Conservation (phyloP, 2,888 invertebrate species). For the Euplexia lucipara region DNA sequence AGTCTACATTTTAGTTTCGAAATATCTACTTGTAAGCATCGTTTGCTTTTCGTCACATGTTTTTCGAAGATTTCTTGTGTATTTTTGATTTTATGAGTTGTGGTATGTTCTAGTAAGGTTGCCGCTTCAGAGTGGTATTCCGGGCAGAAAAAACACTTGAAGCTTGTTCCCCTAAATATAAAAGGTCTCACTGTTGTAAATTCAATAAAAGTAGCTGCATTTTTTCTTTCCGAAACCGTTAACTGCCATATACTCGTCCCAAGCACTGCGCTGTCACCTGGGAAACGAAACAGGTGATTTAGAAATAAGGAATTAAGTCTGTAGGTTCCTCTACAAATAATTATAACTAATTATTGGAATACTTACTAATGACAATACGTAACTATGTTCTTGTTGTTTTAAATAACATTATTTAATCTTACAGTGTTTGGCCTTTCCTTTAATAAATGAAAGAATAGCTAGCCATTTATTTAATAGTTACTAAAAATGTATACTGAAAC, state of each 20-base stretch:
- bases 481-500: too few relatives aligned
- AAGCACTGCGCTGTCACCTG: slow-evolving; percentile 53
- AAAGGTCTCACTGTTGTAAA: slow-evolving; percentile 78
- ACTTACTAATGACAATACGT: slow-evolving; percentile 13
- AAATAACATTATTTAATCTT: neutral
- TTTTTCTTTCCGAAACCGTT: slow-evolving; percentile 74
- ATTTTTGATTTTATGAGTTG: slow-evolving; percentile 64
- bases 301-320: too few relatives aligned
- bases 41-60: slow-evolving; percentile 73
- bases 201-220: slow-evolving; percentile 76
- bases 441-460: too few relatives aligned
- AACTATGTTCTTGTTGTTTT: neutral
- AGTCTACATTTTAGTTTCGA: slow-evolving; percentile 74
- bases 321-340: neutral
- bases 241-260: slow-evolving; percentile 80
- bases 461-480: too few relatives aligned
- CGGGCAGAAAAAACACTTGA: slow-evolving; percentile 79
- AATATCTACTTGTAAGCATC: slow-evolving; percentile 76
- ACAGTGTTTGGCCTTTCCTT: neutral
- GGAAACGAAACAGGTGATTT: slow-evolving; percentile 27
- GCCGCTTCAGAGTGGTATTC: slow-evolving; percentile 72
- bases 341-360: neutral
- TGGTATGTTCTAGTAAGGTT: slow-evolving; percentile 72
- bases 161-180: slow-evolving; percentile 76
- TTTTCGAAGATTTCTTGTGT: slow-evolving; percentile 66